A percentile compares a stretch with the other conserved stretches of the same genome.
phyloP scores from a whole-genome alignment of 2,797 vertebrate genomes.

The Balearica regulorum region DNA sequence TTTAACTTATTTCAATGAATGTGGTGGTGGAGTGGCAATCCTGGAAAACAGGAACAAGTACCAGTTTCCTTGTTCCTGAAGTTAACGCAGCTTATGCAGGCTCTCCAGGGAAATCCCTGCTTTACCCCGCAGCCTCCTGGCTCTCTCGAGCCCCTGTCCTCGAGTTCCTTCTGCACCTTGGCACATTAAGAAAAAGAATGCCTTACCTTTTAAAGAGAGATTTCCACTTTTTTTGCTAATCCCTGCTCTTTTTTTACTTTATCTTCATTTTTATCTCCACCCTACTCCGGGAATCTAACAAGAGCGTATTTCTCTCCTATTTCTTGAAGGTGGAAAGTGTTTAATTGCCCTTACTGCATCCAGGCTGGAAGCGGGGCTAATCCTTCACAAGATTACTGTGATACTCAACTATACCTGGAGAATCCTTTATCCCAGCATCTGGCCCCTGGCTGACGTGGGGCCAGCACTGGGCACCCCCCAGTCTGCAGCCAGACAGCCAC shows the following conservation, averaged over 20 bases:
- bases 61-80: not conserved
- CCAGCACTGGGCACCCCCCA: not conserved
- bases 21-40: not conserved
- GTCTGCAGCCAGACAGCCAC: not conserved
- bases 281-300: not conserved
- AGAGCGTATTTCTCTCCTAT: not conserved
- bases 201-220: not conserved
- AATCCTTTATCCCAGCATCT: not conserved
- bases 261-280: not conserved
- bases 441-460: fast-evolving
- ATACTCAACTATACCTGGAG: not conserved
- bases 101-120: not conserved
- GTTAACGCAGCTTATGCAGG: not conserved
- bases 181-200: not conserved
- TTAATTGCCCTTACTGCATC: not conserved
- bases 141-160: not conserved
- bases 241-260: not conserved
- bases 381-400: not conserved
- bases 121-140: not conserved
- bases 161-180: not conserved
- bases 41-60: not conserved
- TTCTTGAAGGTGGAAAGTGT: fast-evolving
- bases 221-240: not conserved
- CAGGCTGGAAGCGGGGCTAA: not conserved
- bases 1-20: not conserved